These are phyloP conservation scores for Cavia aperea DNA, from an alignment of 2,113 vertebrate species.

Conservation along the genomic window DNA sequence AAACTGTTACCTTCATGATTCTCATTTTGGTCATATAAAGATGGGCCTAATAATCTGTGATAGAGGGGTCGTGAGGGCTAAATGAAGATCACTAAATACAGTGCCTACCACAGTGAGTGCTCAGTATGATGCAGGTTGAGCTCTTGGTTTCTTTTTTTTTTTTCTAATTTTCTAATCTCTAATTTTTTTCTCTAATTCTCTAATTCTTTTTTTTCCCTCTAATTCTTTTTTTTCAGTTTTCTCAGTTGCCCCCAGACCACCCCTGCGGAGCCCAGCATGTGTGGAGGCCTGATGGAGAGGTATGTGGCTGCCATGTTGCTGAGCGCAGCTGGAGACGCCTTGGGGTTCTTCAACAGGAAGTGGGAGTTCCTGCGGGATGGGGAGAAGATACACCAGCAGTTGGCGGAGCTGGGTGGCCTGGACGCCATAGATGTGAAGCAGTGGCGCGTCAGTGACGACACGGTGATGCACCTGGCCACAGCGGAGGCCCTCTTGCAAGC, in stretches of 20 bases:
- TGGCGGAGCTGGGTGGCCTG: constrained; percentile 77
- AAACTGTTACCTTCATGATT: not conserved
- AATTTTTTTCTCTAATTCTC: not conserved
- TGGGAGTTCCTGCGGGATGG: constrained; percentile 80
- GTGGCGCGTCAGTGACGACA: constrained; percentile 83
- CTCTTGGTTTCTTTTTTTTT: not conserved
- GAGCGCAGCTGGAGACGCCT: constrained; percentile 79
- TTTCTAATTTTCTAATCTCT: too few relatives aligned
- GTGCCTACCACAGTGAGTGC: not conserved
- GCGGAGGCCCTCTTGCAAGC: constrained; percentile 79
- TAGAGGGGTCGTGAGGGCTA: not conserved
- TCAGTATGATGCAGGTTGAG: not conserved
- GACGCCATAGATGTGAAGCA: constrained; percentile 65
- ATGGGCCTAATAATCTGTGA: not conserved
- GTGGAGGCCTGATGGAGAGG: constrained; percentile 61
- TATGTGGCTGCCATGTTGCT: constrained; percentile 82
- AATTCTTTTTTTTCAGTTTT: not conserved
- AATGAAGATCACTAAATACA: not conserved
- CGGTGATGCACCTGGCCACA: constrained; percentile 86
- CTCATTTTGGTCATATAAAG: not conserved
- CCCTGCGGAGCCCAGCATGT: constrained; percentile 1
- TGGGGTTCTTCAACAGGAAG: constrained; percentile 73
- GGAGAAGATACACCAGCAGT: constrained; percentile 75
- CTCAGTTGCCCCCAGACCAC: not conserved
- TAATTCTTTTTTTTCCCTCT: not conserved